Conservation (phyloP, 1,140 invertebrate species). For the Lordiphosa stackelbergi region DNA sequence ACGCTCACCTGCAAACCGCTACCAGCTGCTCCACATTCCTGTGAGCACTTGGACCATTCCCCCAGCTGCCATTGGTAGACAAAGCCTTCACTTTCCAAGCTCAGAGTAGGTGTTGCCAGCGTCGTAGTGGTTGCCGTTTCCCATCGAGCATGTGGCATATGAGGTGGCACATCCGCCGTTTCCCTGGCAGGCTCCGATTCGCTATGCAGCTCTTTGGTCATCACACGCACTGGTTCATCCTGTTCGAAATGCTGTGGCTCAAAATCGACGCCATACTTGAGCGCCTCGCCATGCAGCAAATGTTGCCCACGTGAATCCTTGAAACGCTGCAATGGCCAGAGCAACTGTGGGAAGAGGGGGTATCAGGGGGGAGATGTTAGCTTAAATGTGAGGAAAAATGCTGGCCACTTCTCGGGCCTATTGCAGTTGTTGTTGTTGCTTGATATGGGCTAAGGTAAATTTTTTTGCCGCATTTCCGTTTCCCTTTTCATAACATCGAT, state of each 20-base stretch:
- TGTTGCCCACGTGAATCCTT: slow-evolving; percentile 81
- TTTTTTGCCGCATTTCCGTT: slow-evolving; percentile 51
- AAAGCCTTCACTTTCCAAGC: slow-evolving; percentile 77
- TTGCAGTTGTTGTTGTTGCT: slow-evolving; percentile 28
- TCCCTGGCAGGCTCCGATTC: slow-evolving; percentile 16
- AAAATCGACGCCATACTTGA: slow-evolving; percentile 62
- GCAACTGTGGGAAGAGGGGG: slow-evolving; percentile 77
- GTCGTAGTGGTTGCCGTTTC: slow-evolving; percentile 36
- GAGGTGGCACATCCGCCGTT: slow-evolving; percentile 35
- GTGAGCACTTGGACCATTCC: slow-evolving; percentile 91
- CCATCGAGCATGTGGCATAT: slow-evolving; percentile 63
- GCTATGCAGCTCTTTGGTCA: slow-evolving; percentile 50
- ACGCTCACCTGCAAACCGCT: slow-evolving; percentile 65
- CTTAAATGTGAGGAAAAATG: slow-evolving; percentile 14
- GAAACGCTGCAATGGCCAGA: slow-evolving; percentile 85
- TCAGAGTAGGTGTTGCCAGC: slow-evolving; percentile 5
- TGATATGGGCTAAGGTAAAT: slow-evolving; percentile 37
- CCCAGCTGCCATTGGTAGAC: slow-evolving; percentile 89
- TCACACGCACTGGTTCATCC: slow-evolving; percentile 53
- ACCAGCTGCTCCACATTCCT: slow-evolving; percentile 89
- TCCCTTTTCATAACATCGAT: slow-evolving; percentile 42
- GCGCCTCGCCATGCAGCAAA: slow-evolving; percentile 75
- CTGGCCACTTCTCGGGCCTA: background rate
- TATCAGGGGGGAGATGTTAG: slow-evolving; percentile 13
- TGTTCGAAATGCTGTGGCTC: slow-evolving; percentile 57